phyloP scores from a whole-genome alignment of 2,888 invertebrate species.

The Spodoptera picta region DNA sequence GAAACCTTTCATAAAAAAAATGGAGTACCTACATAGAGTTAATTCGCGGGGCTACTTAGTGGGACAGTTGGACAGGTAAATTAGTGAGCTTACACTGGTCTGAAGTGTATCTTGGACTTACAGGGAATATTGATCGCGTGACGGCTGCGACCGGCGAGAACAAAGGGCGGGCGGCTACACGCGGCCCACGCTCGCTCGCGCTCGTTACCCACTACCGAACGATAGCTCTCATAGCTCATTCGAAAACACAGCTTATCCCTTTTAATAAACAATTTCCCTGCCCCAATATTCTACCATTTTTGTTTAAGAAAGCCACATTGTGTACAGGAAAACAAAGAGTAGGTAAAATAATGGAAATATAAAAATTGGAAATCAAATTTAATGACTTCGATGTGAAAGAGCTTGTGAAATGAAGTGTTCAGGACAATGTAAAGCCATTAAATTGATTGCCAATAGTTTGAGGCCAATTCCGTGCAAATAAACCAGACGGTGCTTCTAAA shows the following conservation, averaged over 20 bases:
- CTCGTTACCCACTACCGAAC: slow-evolving; percentile 28
- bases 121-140: slow-evolving; percentile 73
- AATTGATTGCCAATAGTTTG: slow-evolving; percentile 65
- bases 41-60: slow-evolving; percentile 23
- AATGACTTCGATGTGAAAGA: slow-evolving; percentile 42
- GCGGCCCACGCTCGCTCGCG: slow-evolving; percentile 52
- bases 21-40: slow-evolving; percentile 15
- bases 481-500: slow-evolving; percentile 36
- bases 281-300: not conserved
- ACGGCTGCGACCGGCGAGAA: slow-evolving; percentile 61
- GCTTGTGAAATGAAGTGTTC: slow-evolving; percentile 48
- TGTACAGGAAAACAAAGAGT: no score
- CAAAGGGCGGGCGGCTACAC: slow-evolving; percentile 66
- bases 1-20: slow-evolving; percentile 5
- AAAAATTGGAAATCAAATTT: slow-evolving; percentile 31
- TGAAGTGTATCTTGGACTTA: slow-evolving; percentile 57
- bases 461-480: slow-evolving; percentile 46
- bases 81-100: slow-evolving; percentile 46
- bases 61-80: slow-evolving; percentile 29
- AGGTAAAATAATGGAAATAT: slow-evolving; percentile 12
- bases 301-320: not conserved
- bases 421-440: slow-evolving; percentile 61
- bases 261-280: slow-evolving; percentile 17
- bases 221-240: slow-evolving; percentile 12
- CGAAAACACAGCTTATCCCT: slow-evolving; percentile 20